Base-by-base conservation (phyloP, 2,797 vertebrate genomes). In the Anguilla anguilla region DNA sequence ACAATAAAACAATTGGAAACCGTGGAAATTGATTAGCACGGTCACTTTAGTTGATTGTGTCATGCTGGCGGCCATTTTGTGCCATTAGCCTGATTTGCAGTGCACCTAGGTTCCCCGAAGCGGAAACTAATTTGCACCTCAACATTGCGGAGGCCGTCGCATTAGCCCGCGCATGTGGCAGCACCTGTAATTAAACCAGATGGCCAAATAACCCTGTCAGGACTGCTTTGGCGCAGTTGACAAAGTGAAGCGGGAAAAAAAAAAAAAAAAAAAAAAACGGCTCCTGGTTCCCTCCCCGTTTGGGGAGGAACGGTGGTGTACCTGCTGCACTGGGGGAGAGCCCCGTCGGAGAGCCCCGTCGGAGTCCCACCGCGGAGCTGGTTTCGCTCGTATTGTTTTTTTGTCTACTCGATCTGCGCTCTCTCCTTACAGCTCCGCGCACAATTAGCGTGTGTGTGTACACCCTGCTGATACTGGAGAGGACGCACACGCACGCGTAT, bases 151-250 rank as follows among this genome's bases (percentile, higher is more conserved):
- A 94, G 91, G 94, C 92, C 91, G 89, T 90, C 89, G 91, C 92
- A 91, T 94, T 93, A 92, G 93, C 92, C 81, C 74, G 87, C 88
- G 92, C 92, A 91, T 93, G 93, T 93, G 92, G 92, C 90, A 88
- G 93, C 93, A 95, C 94, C 94, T 95, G 94, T 94, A 95, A 96
- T 95, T 95, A 95, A 95, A 93, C 93, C 95, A 95, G 93, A 96
- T 95, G 95, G 94, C 93, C 93, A 95, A 94, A 94, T 92, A 92
- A 93, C 91, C 91, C 91, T 92, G 91, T 95, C 91, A 93, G 89
- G 92, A 83, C 88, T 87, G 91, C 85, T 86, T 88, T 85, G 82
- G 77, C 55, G 77, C 64, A 72, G 59, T 91, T 93, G 94, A 93
- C 93, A 92, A 93, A 93, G 90, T 87, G 90, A 89, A 88, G 87